Conservation (phyloP, 2,888 invertebrate species). For the Lepidocyrtoides sp. region DNA sequence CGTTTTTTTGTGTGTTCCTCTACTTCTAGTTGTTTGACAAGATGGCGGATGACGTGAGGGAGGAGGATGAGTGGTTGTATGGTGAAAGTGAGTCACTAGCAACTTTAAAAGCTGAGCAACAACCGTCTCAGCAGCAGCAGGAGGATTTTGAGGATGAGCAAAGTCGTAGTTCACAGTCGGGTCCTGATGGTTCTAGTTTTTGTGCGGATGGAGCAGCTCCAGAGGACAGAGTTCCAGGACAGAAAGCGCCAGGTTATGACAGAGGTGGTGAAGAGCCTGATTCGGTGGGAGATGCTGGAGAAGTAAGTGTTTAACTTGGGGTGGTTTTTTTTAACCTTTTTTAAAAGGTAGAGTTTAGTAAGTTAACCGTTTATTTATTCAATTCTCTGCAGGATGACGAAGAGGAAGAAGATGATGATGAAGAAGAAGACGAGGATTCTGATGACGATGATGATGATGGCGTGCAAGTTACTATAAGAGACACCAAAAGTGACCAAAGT, state of each 20-base stretch:
- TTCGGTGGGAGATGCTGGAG: neutral
- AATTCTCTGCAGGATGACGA: slow-evolving; percentile 77
- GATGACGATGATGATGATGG: slow-evolving; percentile 94
- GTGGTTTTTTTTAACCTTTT: neutral
- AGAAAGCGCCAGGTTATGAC: slow-evolving; percentile 62
- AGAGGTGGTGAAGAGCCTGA: neutral
- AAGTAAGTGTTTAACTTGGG: neutral
- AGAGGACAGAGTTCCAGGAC: slow-evolving; percentile 30
- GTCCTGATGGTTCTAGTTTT: slow-evolving; percentile 81
- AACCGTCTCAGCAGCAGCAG: too few relatives aligned
- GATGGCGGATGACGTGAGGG: slow-evolving; percentile 86
- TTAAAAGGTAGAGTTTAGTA: neutral
- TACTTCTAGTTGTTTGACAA: too few relatives aligned
- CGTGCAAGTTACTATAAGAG: slow-evolving; percentile 97
- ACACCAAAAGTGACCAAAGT: too few relatives aligned
- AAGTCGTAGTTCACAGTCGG: slow-evolving; percentile 8
- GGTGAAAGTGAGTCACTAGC: slow-evolving; percentile 89
- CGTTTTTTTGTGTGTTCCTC: too few relatives aligned
- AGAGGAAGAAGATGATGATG: slow-evolving; percentile 87
- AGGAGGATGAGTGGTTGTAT: slow-evolving; percentile 96
- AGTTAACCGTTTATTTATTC: neutral
- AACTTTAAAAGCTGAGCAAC: slow-evolving; percentile 88
- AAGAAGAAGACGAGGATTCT: slow-evolving; percentile 88
- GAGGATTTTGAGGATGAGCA: slow-evolving; percentile 53
- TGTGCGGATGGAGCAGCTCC: slow-evolving; percentile 80